phyloP scores from a whole-genome alignment of 2,797 vertebrate genomes.

The Carduelis carduelis region DNA sequence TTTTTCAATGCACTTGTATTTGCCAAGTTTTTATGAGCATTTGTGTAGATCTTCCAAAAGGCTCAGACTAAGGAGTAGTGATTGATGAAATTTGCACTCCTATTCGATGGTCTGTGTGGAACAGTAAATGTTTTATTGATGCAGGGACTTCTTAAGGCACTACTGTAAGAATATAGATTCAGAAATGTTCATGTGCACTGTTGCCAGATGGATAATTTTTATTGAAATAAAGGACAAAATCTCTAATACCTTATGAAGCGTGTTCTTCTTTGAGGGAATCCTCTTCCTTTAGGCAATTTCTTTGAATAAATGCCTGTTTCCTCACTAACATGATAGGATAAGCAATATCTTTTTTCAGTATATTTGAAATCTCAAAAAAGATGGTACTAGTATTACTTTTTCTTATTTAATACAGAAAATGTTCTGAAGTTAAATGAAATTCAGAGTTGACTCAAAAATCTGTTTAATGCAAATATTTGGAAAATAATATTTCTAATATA shows the following conservation, averaged over 20 bases:
- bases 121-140: neutral
- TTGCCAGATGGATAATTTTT: neutral
- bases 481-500: neutral
- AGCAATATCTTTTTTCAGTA: neutral
- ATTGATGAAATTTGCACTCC: neutral
- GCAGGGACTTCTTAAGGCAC: neutral
- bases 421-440: neutral
- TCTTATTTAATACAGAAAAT: neutral
- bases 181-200: neutral
- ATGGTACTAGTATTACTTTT: neutral
- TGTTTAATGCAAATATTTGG: neutral
- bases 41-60: neutral
- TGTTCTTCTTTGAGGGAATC: neutral
- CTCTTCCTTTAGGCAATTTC: neutral
- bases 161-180: neutral
- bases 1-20: neutral
- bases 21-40: neutral
- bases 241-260: neutral
- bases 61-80: neutral
- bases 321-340: neutral
- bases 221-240: neutral
- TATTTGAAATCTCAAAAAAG: neutral
- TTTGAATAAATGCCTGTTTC: neutral
- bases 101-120: neutral
- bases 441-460: neutral